A percentile compares a stretch with the other conserved stretches of the same genome.
phyloP scores from a whole-genome alignment of 1,140 invertebrate genomes.

The Scaptomyza hsui region DNA sequence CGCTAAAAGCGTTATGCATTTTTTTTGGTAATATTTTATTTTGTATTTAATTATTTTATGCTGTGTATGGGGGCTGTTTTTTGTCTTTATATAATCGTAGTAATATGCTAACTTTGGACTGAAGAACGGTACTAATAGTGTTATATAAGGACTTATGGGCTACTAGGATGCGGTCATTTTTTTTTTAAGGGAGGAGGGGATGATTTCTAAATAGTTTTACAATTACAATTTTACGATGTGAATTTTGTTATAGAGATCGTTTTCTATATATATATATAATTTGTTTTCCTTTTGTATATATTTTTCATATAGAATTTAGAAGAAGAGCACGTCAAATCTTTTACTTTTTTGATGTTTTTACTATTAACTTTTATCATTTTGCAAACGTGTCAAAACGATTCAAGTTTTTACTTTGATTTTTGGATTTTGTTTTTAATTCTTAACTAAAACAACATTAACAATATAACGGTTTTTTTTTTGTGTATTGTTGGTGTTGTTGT shows the following conservation, averaged over 20 bases:
- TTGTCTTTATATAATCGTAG: constrained; percentile 17
- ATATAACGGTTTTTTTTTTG: constrained; percentile 3
- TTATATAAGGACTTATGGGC: constrained; percentile 13
- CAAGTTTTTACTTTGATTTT: not conserved
- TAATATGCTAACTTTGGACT: constrained; percentile 48
- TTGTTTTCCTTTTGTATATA: too few relatives aligned
- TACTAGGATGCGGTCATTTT: constrained; percentile 4
- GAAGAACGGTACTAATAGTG: constrained; percentile 40
- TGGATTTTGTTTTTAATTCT: not conserved
- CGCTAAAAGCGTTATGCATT: constrained; percentile 61
- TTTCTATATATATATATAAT: constrained; percentile 25
- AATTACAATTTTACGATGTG: not conserved
- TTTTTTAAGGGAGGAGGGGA: constrained; percentile 8
- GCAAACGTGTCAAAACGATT: not conserved
- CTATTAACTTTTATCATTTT: not conserved
- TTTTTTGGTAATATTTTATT: constrained; percentile 31
- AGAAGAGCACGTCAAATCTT: not conserved
- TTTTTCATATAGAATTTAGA: constrained; percentile 26
- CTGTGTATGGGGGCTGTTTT: constrained; percentile 9
- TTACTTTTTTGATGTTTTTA: too few relatives aligned
- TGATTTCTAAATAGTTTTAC: not conserved
- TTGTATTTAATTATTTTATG: constrained; percentile 23
- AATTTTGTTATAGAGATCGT: constrained; percentile 20
- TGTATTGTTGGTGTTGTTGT: constrained; percentile 31
- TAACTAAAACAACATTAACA: constrained; percentile 15